phyloP scores from a whole-genome alignment of 2,888 invertebrate species.

The Pachliopta kotzebuea region DNA sequence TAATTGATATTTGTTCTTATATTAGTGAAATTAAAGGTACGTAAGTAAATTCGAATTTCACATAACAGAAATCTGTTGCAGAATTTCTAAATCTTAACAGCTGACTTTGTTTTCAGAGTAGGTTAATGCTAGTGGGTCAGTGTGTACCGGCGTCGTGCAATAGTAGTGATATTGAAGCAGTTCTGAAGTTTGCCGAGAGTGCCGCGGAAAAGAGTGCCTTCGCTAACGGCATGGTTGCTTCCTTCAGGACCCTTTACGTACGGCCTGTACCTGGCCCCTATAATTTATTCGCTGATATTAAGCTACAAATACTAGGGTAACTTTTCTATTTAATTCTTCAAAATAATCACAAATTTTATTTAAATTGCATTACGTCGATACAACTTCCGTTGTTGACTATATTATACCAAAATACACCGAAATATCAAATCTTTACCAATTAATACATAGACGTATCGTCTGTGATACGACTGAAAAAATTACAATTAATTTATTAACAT shows the following conservation, averaged over 20 bases:
- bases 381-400: no score
- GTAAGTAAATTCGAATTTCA: background rate
- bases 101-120: slow-evolving; percentile 68
- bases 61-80: no score
- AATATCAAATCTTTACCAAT: no score
- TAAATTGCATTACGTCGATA: no score
- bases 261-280: slow-evolving; percentile 86
- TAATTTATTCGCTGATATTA: slow-evolving; percentile 81
- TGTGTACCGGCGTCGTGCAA: slow-evolving; percentile 87
- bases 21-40: background rate
- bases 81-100: background rate
- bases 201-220: slow-evolving; percentile 50
- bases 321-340: background rate
- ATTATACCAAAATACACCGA: no score
- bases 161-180: slow-evolving; percentile 69
- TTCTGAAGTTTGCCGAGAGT: slow-evolving; percentile 60
- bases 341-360: background rate
- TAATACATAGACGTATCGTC: no score
- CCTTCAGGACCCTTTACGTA: slow-evolving; percentile 79
- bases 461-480: no score
- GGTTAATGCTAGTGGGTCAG: slow-evolving; percentile 86
- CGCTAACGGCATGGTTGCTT: slow-evolving; percentile 58
- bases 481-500: no score
- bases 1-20: background rate
- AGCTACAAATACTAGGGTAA: slow-evolving; percentile 85